These are phyloP conservation scores for Aurelia aurita complex sp. Pacific DNA, from an alignment of 30 jellyfish, hydroid and myxozoan genomes.

Conservation along the genomic window DNA sequence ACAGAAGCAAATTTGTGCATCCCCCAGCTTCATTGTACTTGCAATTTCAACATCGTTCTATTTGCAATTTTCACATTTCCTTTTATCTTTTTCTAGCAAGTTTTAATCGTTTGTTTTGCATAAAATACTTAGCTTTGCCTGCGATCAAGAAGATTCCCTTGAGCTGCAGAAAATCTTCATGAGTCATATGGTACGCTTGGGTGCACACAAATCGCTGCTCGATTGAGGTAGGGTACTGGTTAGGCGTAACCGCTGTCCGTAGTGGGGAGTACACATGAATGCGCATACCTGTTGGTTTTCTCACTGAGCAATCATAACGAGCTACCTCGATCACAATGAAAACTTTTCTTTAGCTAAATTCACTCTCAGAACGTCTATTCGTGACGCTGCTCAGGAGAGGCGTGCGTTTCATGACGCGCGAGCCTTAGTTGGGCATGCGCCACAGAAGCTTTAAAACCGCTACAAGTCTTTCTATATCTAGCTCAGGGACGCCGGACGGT, in stretches of 20 bases:
- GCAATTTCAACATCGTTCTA: slow-evolving; percentile 11
- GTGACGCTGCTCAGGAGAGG: no score
- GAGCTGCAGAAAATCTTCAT: slow-evolving; percentile 29
- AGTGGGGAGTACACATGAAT: slow-evolving; percentile 54
- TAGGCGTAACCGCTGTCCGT: slow-evolving; percentile 9
- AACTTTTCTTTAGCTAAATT: no score
- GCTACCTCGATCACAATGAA: slow-evolving; percentile 12
- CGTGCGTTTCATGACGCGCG: no score
- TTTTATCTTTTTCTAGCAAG: background rate
- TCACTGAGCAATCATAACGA: slow-evolving; percentile 43
- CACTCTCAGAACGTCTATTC: no score
- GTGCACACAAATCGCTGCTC: slow-evolving; percentile 40
- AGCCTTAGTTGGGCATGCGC: no score
- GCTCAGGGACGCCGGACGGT: no score
- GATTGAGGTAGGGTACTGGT: slow-evolving; percentile 35
- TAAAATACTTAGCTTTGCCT: background rate
- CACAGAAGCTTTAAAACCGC: no score
- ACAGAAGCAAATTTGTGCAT: slow-evolving; percentile 7
- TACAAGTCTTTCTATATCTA: no score
- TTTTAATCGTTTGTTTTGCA: background rate
- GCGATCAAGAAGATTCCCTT: slow-evolving; percentile 30
- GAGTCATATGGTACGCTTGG: slow-evolving; percentile 70
- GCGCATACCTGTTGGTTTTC: slow-evolving; percentile 50
- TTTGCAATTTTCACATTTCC: background rate
- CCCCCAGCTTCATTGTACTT: slow-evolving; percentile 35